Evolutionary conservation across 2,113 vertebrate genomes (phyloP).

Genomic region (Eonycteris spelaea): DNA sequence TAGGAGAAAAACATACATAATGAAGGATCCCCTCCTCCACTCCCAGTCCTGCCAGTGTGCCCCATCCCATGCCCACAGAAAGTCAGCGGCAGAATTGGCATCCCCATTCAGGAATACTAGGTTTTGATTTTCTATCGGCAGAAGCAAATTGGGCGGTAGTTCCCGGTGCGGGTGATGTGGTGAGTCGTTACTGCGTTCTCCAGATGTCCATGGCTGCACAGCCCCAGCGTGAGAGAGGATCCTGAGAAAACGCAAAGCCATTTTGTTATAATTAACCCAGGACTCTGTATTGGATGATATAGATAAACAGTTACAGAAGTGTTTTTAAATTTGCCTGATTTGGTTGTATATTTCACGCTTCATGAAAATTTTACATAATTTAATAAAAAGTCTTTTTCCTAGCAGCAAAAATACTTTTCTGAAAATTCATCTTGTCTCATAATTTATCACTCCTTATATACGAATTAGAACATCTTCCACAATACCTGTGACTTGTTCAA

Average conservation of each 20-base stretch:
- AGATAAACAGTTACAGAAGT: slow-evolving; percentile 21
- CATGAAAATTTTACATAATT: slow-evolving; percentile 22
- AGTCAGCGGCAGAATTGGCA: not conserved
- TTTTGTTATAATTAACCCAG: not conserved
- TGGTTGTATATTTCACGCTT: not conserved
- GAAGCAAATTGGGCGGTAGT: not conserved
- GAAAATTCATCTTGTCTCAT: slow-evolving; percentile 56
- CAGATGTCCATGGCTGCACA: not conserved
- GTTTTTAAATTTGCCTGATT: not conserved
- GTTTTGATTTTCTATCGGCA: not conserved
- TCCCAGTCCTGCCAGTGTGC: not conserved
- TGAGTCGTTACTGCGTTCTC: not conserved
- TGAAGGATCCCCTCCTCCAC: not conserved
- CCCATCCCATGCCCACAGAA: not conserved
- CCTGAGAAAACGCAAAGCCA: not conserved
- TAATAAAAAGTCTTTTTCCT: slow-evolving; percentile 36
- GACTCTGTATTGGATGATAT: not conserved
- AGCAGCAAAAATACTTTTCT: slow-evolving; percentile 23
- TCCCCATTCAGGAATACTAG: not conserved
- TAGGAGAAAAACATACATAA: not conserved
- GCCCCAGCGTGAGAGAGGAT: not conserved
- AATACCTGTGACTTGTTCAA: slow-evolving; percentile 75
- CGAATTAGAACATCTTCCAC: slow-evolving; percentile 60
- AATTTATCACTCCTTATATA: slow-evolving; percentile 42
- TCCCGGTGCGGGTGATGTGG: not conserved